A percentile compares a stretch with the other conserved stretches of the same genome.
phyloP scores from a whole-genome alignment of 2,113 vertebrate species.

The Corythornis madagascariensis region DNA sequence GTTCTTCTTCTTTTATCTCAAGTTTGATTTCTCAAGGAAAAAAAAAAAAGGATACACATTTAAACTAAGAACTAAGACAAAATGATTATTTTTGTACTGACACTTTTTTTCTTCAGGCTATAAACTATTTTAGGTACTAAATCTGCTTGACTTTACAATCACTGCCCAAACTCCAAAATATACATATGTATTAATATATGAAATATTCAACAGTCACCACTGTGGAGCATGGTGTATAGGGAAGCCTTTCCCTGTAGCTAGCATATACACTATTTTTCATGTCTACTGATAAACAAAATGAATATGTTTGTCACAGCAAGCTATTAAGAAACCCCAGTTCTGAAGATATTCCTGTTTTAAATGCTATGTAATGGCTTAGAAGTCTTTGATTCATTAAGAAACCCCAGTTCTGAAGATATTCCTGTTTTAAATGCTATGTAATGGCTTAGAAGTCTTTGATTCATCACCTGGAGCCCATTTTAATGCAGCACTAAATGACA shows the following conservation, averaged over 20 bases:
- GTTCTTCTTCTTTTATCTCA: not conserved
- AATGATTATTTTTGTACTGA: slow-evolving; percentile 39
- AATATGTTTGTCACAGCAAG: not conserved
- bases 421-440: not conserved
- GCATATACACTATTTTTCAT: not conserved
- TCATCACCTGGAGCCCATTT: not conserved
- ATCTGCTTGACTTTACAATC: slow-evolving; percentile 39
- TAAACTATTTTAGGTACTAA: slow-evolving; percentile 46
- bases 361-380: not conserved
- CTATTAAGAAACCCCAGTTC: not conserved
- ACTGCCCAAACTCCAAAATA: not conserved
- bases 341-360: not conserved
- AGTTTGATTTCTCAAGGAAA: not conserved
- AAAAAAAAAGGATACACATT: not conserved
- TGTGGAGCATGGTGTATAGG: not conserved
- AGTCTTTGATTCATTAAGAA: not conserved
- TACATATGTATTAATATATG: slow-evolving; percentile 39
- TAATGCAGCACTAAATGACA: not conserved
- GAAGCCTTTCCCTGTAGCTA: not conserved
- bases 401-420: not conserved
- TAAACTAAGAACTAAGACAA: not conserved
- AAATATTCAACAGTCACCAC: slow-evolving; percentile 21
- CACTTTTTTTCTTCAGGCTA: slow-evolving; percentile 30
- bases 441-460: not conserved
- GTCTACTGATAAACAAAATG: not conserved